Evolutionary conservation across 1,140 invertebrate genomes (phyloP).

Genomic region (Ceratosolen fusciceps): DNA sequence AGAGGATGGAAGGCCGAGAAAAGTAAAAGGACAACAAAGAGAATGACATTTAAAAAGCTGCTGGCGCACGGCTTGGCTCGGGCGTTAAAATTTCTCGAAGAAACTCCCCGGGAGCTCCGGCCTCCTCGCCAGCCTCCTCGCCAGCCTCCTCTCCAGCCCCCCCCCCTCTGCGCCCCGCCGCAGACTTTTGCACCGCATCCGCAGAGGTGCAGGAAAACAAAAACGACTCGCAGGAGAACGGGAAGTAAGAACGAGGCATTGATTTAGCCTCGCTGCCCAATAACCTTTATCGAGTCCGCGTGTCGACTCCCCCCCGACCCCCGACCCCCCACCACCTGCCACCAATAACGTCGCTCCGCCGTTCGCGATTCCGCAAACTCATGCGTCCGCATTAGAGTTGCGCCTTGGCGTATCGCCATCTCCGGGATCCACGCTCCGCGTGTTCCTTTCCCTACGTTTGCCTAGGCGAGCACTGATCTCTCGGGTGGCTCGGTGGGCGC

Average conservation of each 20-base stretch:
- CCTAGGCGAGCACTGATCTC: too few relatives aligned
- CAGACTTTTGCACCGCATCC: too few relatives aligned
- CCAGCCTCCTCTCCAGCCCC: constrained; percentile 28
- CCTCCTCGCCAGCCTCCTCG: constrained; percentile 24
- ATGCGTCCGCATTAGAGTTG: not conserved
- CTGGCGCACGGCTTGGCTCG: constrained; percentile 8
- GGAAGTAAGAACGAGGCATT: not conserved
- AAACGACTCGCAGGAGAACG: too few relatives aligned
- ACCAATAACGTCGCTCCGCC: too few relatives aligned
- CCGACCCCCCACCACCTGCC: too few relatives aligned
- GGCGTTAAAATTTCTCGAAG: constrained; percentile 40
- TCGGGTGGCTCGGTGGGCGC: too few relatives aligned
- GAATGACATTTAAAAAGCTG: constrained; percentile 45
- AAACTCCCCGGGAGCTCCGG: constrained; percentile 19
- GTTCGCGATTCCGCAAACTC: not conserved
- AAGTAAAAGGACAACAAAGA: constrained; percentile 12
- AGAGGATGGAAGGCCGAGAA: not conserved
- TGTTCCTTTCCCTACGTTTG: too few relatives aligned
- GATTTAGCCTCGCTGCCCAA: not conserved
- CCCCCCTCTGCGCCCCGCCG: constrained; percentile 45
- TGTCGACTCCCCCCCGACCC: not conserved
- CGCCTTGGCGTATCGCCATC: too few relatives aligned
- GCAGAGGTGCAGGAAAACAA: constrained; percentile 9
- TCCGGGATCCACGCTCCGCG: not conserved
- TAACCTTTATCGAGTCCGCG: too few relatives aligned